Evolutionary conservation across 2,888 invertebrate species (phyloP).

Genomic region (Melikaiella ostensackeni): DNA sequence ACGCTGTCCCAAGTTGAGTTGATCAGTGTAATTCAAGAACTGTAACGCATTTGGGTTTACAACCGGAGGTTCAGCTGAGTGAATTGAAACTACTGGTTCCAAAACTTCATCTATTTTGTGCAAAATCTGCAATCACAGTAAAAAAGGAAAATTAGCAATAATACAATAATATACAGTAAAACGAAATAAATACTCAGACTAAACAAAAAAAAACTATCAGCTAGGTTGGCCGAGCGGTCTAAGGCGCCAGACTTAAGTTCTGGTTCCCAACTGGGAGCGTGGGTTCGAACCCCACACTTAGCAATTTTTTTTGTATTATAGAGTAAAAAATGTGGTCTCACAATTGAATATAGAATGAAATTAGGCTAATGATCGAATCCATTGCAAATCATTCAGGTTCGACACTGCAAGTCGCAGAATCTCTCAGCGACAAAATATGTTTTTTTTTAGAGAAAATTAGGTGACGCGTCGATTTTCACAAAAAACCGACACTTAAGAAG

Average conservation of each 20-base stretch:
- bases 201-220: conserved; percentile 54
- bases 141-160: neutral
- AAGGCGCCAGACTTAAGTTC: conserved; percentile 85
- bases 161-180: conserved; percentile 18
- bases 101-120: conserved; percentile 93
- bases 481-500: too few relatives aligned
- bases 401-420: too few relatives aligned
- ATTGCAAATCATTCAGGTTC: too few relatives aligned
- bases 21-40: conserved; percentile 88
- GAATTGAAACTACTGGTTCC: conserved; percentile 82
- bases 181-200: neutral
- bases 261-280: conserved; percentile 83
- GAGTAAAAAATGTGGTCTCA: too few relatives aligned
- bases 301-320: conserved; percentile 72
- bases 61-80: conserved; percentile 81
- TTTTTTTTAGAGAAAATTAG: too few relatives aligned
- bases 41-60: conserved; percentile 90
- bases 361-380: too few relatives aligned
- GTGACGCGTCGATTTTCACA: too few relatives aligned
- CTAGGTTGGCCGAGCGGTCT: conserved; percentile 85
- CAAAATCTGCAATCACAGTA: conserved; percentile 82
- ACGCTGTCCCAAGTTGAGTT: conserved; percentile 85
- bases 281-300: conserved; percentile 86
- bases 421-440: too few relatives aligned
- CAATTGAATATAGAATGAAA: too few relatives aligned